A percentile compares a stretch with the other conserved stretches of the same genome.
Conservation (phyloP, 2,113 vertebrate genomes). For the Entomyzon cyanotis region DNA sequence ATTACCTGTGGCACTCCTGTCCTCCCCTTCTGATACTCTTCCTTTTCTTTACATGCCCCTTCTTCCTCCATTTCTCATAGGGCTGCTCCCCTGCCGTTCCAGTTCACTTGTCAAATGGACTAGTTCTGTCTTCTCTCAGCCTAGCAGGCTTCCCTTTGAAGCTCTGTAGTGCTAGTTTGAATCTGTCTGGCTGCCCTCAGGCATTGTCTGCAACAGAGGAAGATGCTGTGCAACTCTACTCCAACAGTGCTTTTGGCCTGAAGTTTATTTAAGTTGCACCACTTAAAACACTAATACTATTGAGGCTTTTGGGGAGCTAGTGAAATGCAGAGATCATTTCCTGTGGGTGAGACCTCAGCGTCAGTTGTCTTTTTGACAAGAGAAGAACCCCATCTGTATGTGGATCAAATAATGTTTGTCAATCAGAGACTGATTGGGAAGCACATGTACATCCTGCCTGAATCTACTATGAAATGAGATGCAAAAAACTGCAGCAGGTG, state of each 20-base stretch:
- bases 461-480: not conserved
- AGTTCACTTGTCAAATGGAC: conserved; percentile 33
- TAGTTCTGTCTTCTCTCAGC: conserved; percentile 22
- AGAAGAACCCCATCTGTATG: not conserved
- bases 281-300: not conserved
- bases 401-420: not conserved
- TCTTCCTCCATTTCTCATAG: not conserved
- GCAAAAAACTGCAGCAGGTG: not conserved
- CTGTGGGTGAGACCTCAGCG: not conserved
- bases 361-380: not conserved
- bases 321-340: not conserved
- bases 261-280: not conserved
- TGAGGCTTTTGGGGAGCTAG: not conserved
- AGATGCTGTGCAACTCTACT: conserved; percentile 20
- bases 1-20: not conserved
- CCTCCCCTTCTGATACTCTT: not conserved
- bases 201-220: not conserved
- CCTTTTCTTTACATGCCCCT: not conserved
- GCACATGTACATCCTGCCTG: not conserved
- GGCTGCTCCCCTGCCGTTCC: conserved; percentile 15
- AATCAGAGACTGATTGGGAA: not conserved
- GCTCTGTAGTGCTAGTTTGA: not conserved
- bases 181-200: not conserved
- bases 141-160: conserved; percentile 50
- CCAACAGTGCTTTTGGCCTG: not conserved